Evolutionary conservation across 1,140 invertebrate genomes (phyloP).

Genomic region (Holotrichia oblita): DNA sequence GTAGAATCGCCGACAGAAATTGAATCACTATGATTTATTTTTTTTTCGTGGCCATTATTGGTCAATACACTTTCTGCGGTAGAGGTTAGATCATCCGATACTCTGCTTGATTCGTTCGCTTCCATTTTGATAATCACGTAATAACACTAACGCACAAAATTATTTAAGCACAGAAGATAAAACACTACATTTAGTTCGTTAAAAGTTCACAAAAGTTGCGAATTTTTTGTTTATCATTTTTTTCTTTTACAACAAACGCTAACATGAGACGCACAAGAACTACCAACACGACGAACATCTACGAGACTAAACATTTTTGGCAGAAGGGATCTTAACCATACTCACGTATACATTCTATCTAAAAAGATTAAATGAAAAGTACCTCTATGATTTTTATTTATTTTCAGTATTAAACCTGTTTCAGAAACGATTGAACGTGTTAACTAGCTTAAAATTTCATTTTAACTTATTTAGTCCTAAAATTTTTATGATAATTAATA

Average conservation of each 20-base stretch:
- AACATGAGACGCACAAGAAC: conserved; percentile 39
- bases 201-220: conserved; percentile 22
- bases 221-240: conserved; percentile 40
- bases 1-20: conserved; percentile 34
- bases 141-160: conserved; percentile 26
- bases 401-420: neutral
- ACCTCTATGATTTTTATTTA: conserved; percentile 14
- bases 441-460: conserved; percentile 6
- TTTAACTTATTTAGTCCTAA: neutral
- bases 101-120: neutral
- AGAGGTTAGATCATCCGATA: conserved; percentile 39
- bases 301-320: neutral
- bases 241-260: conserved; percentile 38
- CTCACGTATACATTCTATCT: neutral
- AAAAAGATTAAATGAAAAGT: neutral
- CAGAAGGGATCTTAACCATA: conserved; percentile 10
- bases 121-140: conserved; percentile 36
- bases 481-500: conserved; percentile 18
- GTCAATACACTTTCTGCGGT: conserved; percentile 39
- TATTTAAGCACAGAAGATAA: neutral
- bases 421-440: neutral
- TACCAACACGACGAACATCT: conserved; percentile 8
- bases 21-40: conserved; percentile 36
- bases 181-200: conserved; percentile 23
- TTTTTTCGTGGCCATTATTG: conserved; percentile 40